Conservation (phyloP, 2,797 vertebrate genomes). For the Chaenodraco wilsoni region DNA sequence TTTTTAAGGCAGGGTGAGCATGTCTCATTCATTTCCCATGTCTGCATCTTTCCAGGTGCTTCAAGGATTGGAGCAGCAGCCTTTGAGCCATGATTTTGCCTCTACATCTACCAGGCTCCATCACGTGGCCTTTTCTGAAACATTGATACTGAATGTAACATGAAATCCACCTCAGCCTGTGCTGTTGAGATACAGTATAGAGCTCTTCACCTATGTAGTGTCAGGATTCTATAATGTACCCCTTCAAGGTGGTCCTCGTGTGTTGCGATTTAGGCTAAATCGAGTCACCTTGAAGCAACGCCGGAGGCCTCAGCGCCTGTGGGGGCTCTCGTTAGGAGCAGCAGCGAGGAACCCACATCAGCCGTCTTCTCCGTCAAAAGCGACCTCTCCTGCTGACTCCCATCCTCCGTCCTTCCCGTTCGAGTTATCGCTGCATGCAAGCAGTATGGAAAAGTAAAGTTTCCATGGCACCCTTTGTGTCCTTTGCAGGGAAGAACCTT, state of each 20-base stretch:
- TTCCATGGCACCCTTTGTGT: not conserved
- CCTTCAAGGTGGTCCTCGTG: conserved; percentile 43
- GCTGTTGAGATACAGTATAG: conserved; percentile 13
- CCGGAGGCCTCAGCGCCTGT: conserved; percentile 50
- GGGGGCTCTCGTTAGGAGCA: conserved; percentile 61
- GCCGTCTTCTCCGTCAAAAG: conserved; percentile 52
- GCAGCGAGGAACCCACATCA: conserved; percentile 55
- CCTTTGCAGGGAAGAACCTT: not conserved
- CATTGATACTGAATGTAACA: conserved; percentile 34
- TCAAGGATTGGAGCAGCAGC: conserved; percentile 20
- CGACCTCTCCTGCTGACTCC: conserved; percentile 47
- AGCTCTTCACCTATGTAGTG: conserved; percentile 28
- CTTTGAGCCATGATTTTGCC: conserved; percentile 18
- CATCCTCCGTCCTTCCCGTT: conserved; percentile 10
- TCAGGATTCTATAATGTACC: conserved; percentile 52
- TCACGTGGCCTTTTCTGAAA: conserved; percentile 34
- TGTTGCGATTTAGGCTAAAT: conserved; percentile 47
- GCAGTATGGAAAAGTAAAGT: conserved; percentile 8
- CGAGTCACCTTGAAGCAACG: conserved; percentile 60
- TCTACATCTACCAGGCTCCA: conserved; percentile 14
- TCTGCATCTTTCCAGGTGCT: conserved; percentile 39
- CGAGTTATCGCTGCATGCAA: conserved; percentile 21
- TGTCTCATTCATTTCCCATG: conserved; percentile 38
- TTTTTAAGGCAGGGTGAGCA: conserved; percentile 46
- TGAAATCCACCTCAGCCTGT: conserved; percentile 15